Base-by-base conservation (phyloP, 2,888 invertebrate genomes). In the Rotaria sp. region DNA sequence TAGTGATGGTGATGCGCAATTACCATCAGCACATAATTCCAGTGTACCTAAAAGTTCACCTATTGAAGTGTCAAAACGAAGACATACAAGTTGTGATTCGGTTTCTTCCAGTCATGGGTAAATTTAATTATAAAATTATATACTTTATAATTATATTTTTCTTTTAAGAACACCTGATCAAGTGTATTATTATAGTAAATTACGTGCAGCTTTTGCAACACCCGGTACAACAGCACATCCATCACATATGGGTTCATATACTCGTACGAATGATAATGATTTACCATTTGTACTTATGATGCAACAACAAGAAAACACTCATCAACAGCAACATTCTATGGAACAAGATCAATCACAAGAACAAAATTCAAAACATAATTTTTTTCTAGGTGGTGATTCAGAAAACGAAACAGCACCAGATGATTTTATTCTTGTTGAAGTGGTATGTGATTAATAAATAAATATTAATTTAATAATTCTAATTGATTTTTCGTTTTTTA, bases 391-490 rank as follows among this genome's bases (percentile, higher is more conserved):
- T 38, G 59, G 74, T 52, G 41, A 48, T n/a, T 41, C 48, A 8
- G 24, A 59, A 52, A 59, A 80, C 48, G 85, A 86, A 59, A 67
- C 85, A 45, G 92, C 92, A 85, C 92, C 93, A 88, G 94, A 94
- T 89, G 94, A 94, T 91, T 94, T 94, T 92, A 94, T 94, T 90
- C 93, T 94, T 93, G 93, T 94, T 90, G 94, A 94, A 91, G 92
- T 94, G 93, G 94, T 94, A 93, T 93, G 92, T 92, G 2, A 30
- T 57, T 21, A 48, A 15, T 67, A 52, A n/a, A 38, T 41, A 13
- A 10, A 24, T 75, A 38, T 74, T 57, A n/a, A n/a, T 57, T n/a
- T 15, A n/a, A 21, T 24, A 52, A 30, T 15, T 30, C 67, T 4
- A 3, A 67, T 8, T 10, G 4, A 4, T 67, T 30, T 67, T 67